Evolutionary conservation across 2,113 vertebrate species (phyloP), one percentile per base, ranked within the genome.

Genomic region (Ophiodon elongatus): DNA sequence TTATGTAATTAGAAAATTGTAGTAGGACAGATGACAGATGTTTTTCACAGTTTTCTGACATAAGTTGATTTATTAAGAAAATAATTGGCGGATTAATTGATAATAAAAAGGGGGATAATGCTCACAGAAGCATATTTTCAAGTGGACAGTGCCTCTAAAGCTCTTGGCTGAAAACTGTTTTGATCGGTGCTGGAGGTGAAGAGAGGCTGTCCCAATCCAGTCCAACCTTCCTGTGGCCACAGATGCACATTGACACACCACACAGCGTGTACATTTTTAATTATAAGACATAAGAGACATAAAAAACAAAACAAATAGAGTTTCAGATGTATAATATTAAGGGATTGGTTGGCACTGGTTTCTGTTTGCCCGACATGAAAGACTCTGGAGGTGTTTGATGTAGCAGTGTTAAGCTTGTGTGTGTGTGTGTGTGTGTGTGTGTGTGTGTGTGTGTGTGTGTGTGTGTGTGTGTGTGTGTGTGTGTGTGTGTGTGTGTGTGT

Each of bases 311-410:
- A 59, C 56, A 2, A 31, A 56, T 25, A 5, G 31, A 59, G 54
- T 39, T 43, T 73, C 10, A 43, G 15, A 41, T 72, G 35, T 41
- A 31, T 23, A 29, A 29, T 73, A 14, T 14, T 31, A 4, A 56
- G n/a, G n/a, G 25, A 27, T 13, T 27, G 3, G 7, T 31, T 43
- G 43, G 27, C 9, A 10, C 37, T 57, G 66, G 2, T 52, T 78
- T 33, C 50, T 15, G 54, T 33, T 29, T 41, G 54, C 10, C n/a
- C 13, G 11, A 15, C n/a, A 27, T 25, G n/a, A 27, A 56, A 59
- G n/a, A 6, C n/a, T 54, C 10, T 69, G 39, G 31, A 35, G 15
- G 29, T 47, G 62, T 63, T 84, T 72, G 76, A 72, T 80, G 31
- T 76, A 56, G 39, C 56, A 8, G 37, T 4, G 39, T 66, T 65